Base-by-base conservation (phyloP, 37 sponge, comb jelly and placozoan species). In the Agelas oroides region DNA sequence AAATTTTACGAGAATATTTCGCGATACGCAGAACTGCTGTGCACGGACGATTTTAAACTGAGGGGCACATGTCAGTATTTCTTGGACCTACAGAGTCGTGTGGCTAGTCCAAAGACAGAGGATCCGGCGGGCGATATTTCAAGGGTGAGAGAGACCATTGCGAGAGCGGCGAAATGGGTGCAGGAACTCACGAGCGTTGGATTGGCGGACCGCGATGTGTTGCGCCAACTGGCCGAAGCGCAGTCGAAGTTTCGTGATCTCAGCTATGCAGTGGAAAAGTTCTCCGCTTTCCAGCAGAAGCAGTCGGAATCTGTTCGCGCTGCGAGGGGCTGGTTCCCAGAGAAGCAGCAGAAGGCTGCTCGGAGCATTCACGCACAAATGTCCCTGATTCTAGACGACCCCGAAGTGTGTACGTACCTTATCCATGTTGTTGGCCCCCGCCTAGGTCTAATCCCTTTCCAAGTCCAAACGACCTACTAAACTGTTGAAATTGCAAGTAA, bases 1-100 rank as follows among this genome's bases (percentile, higher is more conserved):
- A 89, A 88, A 41, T 88, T 82, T 57, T 88, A 88, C 66, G 89
- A 88, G 63, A 88, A 88, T 53, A 88, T 88, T 35, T 78, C 89
- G 1, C 70, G 83, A 35, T 88, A 88, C 59, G 83, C 83, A 23
- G 67, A 82, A 19, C 82, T 88, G 40, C 64, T 88, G 2, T 36
- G 55, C 8, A 53, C 71, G 60, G 90, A 83, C 35, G 85, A 88
- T 53, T 88, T 77, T 64, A 76, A 76, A 53, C 71, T 88, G 59
- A 68, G 78, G 54, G 62, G 73, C 27, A 88, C 83, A 16, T 88
- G 89, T 36, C 89, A 88, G 59, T 82, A 77, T 60, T 88, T 88
- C 54, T 72, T 88, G 36, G 89, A 88, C 55, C 71, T 88, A 36
- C 89, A 82, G 72, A 88, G 89, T 54, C 70, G 78, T 27, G 68